Evolutionary conservation across 2,113 vertebrate species (phyloP).

Genomic region (Petaurus breviceps): DNA sequence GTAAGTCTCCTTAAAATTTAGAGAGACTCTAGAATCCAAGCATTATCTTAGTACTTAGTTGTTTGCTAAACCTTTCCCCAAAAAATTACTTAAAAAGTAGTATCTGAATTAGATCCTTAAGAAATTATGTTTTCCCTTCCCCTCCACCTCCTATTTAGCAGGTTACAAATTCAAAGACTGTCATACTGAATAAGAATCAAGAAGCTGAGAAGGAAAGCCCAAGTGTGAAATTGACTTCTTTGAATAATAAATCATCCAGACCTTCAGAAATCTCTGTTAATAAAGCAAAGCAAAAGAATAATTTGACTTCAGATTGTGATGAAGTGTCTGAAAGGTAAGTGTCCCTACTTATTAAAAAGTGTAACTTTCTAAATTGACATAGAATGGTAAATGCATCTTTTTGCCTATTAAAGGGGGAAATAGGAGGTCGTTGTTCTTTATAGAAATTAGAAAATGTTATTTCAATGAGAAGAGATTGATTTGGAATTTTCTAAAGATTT

Average conservation of each 20-base stretch:
- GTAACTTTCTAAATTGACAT: constrained; percentile 23
- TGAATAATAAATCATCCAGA: background rate
- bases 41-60: background rate
- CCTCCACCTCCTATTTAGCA: constrained; percentile 58
- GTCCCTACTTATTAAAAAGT: constrained; percentile 39
- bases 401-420: constrained; percentile 5
- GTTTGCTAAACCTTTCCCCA: background rate
- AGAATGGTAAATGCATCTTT: background rate
- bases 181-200: constrained; percentile 25
- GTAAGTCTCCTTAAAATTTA: background rate
- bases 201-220: constrained; percentile 2
- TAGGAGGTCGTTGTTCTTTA: constrained; percentile 14
- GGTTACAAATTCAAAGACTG: constrained; percentile 41
- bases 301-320: constrained; percentile 38
- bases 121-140: background rate
- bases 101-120: background rate
- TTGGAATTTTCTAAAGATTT: constrained; percentile 37
- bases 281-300: constrained; percentile 34
- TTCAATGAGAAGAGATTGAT: background rate
- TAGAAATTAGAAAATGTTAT: background rate
- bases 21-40: background rate
- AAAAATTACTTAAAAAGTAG: background rate
- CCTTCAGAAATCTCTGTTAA: constrained; percentile 26
- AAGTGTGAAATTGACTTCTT: constrained; percentile 35
- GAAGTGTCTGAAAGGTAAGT: constrained; percentile 73